Percentiles rank a stretch among this genome's conserved stretches.
Conservation (phyloP, 1,140 invertebrate genomes). For the Dryas iulia region DNA sequence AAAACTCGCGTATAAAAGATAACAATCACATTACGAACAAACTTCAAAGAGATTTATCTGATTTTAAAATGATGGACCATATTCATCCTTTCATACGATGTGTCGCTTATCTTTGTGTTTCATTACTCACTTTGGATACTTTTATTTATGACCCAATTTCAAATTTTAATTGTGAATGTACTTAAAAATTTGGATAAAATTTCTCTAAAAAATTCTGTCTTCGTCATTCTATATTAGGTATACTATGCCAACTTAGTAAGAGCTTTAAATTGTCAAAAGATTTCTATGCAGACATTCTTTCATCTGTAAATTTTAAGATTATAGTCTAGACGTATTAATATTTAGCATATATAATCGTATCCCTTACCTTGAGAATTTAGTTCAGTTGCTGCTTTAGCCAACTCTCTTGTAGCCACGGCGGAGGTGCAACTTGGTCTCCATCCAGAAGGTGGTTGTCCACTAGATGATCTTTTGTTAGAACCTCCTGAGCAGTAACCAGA, state of each 20-base stretch:
- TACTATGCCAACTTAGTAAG: no score
- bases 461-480: conserved; percentile 71
- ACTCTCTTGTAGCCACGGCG: conserved; percentile 63
- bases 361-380: conserved; percentile 75
- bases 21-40: conserved; percentile 8
- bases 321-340: no score
- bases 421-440: conserved; percentile 74
- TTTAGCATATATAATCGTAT: no score
- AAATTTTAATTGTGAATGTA: background rate
- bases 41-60: conserved; percentile 23
- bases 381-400: conserved; percentile 74
- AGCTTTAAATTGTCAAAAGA: no score
- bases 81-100: conserved; percentile 3
- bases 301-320: no score
- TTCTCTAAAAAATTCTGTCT: no score
- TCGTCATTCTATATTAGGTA: no score
- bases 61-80: conserved; percentile 17
- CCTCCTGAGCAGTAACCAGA: conserved; percentile 77
- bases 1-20: conserved; percentile 1
- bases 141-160: background rate
- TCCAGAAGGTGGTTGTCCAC: conserved; percentile 58
- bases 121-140: background rate
- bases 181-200: no score
- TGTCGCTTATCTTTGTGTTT: conserved; percentile 18
- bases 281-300: no score